Percentiles rank a stretch among this genome's conserved stretches.
phyloP scores from a whole-genome alignment of 2,888 invertebrate species.

The Patella depressa region DNA sequence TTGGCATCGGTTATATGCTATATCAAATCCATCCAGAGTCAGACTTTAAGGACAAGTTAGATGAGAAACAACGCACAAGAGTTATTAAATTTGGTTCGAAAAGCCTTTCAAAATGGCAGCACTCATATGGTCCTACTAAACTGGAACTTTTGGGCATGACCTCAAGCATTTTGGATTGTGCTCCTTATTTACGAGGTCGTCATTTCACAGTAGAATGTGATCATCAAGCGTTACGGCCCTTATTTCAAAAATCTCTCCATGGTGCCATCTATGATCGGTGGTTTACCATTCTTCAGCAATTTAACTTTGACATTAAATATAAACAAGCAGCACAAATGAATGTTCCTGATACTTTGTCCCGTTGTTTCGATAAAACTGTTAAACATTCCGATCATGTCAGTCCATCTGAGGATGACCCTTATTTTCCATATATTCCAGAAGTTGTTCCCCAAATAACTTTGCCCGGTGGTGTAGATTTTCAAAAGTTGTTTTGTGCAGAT shows the following conservation, averaged over 20 bases:
- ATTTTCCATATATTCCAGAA: slow-evolving; percentile 22
- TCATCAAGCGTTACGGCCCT: slow-evolving; percentile 20
- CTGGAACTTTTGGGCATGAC: slow-evolving; percentile 23
- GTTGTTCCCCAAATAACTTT: background rate
- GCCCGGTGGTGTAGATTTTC: slow-evolving; percentile 6
- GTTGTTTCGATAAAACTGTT: background rate
- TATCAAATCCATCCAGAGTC: slow-evolving; percentile 17
- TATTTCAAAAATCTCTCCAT: slow-evolving; percentile 23
- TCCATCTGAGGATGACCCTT: slow-evolving; percentile 21
- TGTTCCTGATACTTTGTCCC: slow-evolving; percentile 12
- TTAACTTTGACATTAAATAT: slow-evolving; percentile 11
- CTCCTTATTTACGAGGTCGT: slow-evolving; percentile 22
- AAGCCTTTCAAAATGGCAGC: slow-evolving; percentile 7
- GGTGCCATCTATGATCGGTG: slow-evolving; percentile 26
- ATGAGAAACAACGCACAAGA: background rate
- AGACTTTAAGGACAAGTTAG: slow-evolving; percentile 1
- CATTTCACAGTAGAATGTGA: slow-evolving; percentile 24
- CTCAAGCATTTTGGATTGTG: slow-evolving; percentile 24
- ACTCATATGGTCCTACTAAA: slow-evolving; percentile 24
- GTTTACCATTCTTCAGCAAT: slow-evolving; percentile 8
- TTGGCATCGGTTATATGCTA: slow-evolving; percentile 18
- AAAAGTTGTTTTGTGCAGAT: background rate
- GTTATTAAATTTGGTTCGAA: slow-evolving; percentile 10
- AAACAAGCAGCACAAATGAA: slow-evolving; percentile 13
- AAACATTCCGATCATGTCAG: slow-evolving; percentile 1